Evolutionary conservation across 2,888 invertebrate species (phyloP), one percentile per base, ranked within the genome.

Genomic region (Drosophila eohydei): DNA sequence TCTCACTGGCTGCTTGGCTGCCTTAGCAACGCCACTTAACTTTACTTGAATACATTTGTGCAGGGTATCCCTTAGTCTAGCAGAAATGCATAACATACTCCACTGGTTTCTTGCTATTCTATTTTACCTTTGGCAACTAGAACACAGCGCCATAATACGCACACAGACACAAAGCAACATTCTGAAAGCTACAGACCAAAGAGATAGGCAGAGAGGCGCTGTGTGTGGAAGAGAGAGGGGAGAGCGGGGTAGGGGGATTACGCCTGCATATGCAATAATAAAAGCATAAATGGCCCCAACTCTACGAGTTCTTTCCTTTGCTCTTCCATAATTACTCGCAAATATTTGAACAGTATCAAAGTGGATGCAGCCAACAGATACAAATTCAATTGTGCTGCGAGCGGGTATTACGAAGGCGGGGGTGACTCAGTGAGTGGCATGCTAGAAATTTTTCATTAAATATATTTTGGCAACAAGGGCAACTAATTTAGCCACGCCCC

Each of bases 401-500:
- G 40, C 6, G 64, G 14, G 32, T 41, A 6, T 44, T 5, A 2
- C 26, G 36, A 16, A 3, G 14, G 14, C 2, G 9, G n/a, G n/a
- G 9, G 2, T n/a, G 21, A 16, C 21, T 32, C 28, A 28, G 30
- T 65, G 55, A 46, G 67, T 56, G 67, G 66, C 66, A 54, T 50
- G 50, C 43, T 56, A 44, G 30, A 12, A 38, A 61, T 66, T 72
- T 66, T 64, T 68, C 61, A 74, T 78, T 78, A 55, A 43, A 57
- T 58, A 21, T 43, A 61, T 65, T 60, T 71, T 43, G 85, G 14
- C 21, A 63, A 67, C 48, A 78, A 88, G 51, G 51, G 51, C 51
- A 52, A 54, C 78, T 81, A 86, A 89, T 87, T 86, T 78, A 41
- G 58, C 60, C 73, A 88, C 80, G 87, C 82, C 82, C 80, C 70